These are phyloP conservation scores for Hybognathus amarus DNA, from an alignment of 2,797 vertebrate genomes.

Conservation along the genomic window DNA sequence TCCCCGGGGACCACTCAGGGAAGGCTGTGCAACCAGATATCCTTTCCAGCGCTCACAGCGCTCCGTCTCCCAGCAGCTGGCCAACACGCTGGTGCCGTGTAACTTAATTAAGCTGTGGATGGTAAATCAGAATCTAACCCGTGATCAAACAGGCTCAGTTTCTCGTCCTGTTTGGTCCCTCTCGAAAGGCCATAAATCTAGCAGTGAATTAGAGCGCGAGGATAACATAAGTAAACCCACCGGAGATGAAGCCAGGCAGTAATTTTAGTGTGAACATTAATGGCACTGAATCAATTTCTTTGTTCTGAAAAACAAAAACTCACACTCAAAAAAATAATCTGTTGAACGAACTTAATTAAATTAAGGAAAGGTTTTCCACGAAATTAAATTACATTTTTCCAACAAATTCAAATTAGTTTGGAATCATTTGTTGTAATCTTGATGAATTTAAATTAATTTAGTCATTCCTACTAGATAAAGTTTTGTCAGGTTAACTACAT, in stretches of 20 bases:
- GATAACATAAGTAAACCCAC: constrained; percentile 75
- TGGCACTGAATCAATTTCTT: not conserved
- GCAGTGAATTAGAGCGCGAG: constrained; percentile 48
- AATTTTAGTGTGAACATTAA: constrained; percentile 64
- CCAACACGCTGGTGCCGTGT: constrained; percentile 70
- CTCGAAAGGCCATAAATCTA: constrained; percentile 76
- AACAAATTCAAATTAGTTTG: no score
- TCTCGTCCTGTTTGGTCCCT: constrained; percentile 62
- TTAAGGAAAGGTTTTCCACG: no score
- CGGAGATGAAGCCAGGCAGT: constrained; percentile 67
- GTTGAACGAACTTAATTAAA: no score
- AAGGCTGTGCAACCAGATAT: constrained; percentile 53
- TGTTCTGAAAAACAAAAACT: not conserved
- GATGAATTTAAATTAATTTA: no score
- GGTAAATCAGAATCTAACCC: constrained; percentile 82
- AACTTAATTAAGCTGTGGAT: constrained; percentile 82
- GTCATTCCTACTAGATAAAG: no score
- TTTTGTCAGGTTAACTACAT: no score
- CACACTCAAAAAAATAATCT: no score
- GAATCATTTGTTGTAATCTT: no score
- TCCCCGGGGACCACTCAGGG: constrained; percentile 58
- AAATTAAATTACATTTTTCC: no score
- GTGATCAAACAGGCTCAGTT: constrained; percentile 79
- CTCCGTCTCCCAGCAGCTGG: constrained; percentile 60
- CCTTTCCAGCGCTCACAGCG: constrained; percentile 26